A percentile compares a stretch with the other conserved stretches of the same genome.
These are phyloP conservation scores for Camponotus pennsylvanicus DNA, from an alignment of 1,140 invertebrate species.

Conservation along the genomic window DNA sequence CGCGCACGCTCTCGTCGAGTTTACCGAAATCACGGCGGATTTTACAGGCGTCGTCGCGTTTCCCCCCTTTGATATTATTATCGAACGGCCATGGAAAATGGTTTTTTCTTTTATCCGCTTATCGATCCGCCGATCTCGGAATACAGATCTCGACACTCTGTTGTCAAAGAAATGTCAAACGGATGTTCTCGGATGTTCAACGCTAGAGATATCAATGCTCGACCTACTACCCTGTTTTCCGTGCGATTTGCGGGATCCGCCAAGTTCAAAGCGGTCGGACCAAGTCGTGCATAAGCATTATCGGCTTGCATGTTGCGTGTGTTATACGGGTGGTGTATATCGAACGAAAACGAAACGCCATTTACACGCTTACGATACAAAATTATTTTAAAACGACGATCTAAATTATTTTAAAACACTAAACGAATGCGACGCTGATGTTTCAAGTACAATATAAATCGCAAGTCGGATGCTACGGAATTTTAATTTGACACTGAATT, in stretches of 20 bases:
- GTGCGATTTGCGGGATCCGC: slow-evolving; percentile 77
- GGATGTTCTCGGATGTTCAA: slow-evolving; percentile 54
- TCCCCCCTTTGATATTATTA: slow-evolving; percentile 23
- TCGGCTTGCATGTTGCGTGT: slow-evolving; percentile 55
- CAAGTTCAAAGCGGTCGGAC: slow-evolving; percentile 80
- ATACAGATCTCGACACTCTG: slow-evolving; percentile 29
- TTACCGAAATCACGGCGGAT: background rate
- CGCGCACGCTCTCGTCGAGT: background rate
- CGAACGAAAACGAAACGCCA: slow-evolving; percentile 29
- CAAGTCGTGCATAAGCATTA: slow-evolving; percentile 79
- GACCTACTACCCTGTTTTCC: slow-evolving; percentile 80
- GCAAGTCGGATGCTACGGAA: too few relatives aligned
- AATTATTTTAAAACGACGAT: background rate
- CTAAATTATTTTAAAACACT: slow-evolving; percentile 2
- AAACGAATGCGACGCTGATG: background rate
- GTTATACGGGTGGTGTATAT: background rate
- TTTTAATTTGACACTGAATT: background rate
- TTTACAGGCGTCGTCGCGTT: background rate
- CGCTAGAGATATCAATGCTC: slow-evolving; percentile 62
- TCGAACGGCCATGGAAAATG: background rate
- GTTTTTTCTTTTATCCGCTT: background rate
- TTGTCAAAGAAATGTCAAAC: slow-evolving; percentile 69
- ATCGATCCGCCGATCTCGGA: slow-evolving; percentile 12
- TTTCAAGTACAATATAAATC: background rate
- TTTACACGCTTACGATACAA: background rate